A percentile compares a stretch with the other conserved stretches of the same genome.
Evolutionary conservation across 2,888 invertebrate species (phyloP).

Genomic region (Oeneis ivallda): DNA sequence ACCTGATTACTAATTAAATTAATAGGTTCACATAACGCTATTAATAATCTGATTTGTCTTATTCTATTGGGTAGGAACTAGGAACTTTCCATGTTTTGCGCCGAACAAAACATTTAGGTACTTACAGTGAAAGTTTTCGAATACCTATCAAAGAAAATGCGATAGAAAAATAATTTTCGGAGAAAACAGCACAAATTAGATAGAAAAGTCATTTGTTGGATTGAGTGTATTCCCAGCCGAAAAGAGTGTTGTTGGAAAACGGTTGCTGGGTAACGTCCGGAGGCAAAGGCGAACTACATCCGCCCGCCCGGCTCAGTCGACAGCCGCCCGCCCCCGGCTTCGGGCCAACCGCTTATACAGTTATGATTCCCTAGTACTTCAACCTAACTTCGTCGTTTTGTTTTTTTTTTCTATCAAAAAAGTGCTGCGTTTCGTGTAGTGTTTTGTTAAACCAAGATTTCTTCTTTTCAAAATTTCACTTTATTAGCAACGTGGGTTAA

Average conservation of each 20-base stretch:
- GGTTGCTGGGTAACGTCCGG: conserved; percentile 69
- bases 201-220: conserved; percentile 32
- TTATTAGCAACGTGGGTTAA: not conserved
- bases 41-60: not conserved
- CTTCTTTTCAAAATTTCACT: too few species aligned
- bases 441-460: not conserved
- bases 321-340: conserved; percentile 60
- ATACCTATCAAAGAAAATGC: conserved; percentile 16
- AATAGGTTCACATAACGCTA: not conserved
- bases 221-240: conserved; percentile 25
- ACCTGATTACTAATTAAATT: not conserved
- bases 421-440: not conserved
- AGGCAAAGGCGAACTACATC: conserved; percentile 62
- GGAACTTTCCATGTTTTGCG: not conserved
- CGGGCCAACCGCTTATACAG: conserved; percentile 44
- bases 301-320: conserved; percentile 58
- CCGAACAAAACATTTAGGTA: not conserved
- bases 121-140: conserved; percentile 3
- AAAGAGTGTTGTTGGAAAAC: conserved; percentile 68
- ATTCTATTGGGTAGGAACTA: not conserved
- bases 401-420: not conserved
- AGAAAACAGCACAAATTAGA: conserved; percentile 30
- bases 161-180: conserved; percentile 31
- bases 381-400: conserved; percentile 14
- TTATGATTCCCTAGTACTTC: conserved; percentile 8